phyloP scores from a whole-genome alignment of 1,140 invertebrate genomes.

The Pollicipes pollicipes region DNA sequence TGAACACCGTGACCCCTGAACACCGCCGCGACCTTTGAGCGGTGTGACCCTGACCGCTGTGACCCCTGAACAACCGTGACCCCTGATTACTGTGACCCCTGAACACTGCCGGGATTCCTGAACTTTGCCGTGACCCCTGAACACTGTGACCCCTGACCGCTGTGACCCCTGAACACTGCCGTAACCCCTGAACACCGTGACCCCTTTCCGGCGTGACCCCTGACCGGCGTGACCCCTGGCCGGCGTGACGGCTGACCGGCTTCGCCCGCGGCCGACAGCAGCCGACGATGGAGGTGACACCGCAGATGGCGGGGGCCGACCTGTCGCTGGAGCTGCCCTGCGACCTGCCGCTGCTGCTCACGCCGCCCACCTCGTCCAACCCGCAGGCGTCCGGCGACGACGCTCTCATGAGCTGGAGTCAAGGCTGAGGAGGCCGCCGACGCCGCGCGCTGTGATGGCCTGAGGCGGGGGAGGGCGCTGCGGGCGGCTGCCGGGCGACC shows the following conservation, averaged over 20 bases:
- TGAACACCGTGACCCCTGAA: too few species aligned
- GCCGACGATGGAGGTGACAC: neutral
- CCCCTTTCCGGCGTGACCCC: neutral
- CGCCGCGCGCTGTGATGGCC: too few species aligned
- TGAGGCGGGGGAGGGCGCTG: neutral
- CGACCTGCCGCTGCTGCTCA: neutral
- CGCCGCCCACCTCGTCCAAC: neutral
- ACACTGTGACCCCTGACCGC: too few species aligned
- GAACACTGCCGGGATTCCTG: too few species aligned
- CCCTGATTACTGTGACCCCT: too few species aligned
- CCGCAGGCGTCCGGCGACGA: neutral
- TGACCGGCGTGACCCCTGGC: neutral
- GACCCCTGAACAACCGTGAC: too few species aligned
- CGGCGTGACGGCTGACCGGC: neutral
- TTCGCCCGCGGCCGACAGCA: neutral
- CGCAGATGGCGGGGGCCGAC: neutral
- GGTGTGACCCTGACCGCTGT: too few species aligned
- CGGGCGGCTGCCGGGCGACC: too few species aligned
- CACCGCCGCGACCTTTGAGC: too few species aligned
- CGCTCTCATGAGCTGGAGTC: neutral
- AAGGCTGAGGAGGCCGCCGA: neutral
- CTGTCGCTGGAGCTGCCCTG: neutral
- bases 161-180: too few species aligned
- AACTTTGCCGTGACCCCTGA: too few species aligned
- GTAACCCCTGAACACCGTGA: neutral